These are phyloP conservation scores for Aproaerema taeniolella DNA, from an alignment of 2,888 invertebrate species.

Conservation along the genomic window DNA sequence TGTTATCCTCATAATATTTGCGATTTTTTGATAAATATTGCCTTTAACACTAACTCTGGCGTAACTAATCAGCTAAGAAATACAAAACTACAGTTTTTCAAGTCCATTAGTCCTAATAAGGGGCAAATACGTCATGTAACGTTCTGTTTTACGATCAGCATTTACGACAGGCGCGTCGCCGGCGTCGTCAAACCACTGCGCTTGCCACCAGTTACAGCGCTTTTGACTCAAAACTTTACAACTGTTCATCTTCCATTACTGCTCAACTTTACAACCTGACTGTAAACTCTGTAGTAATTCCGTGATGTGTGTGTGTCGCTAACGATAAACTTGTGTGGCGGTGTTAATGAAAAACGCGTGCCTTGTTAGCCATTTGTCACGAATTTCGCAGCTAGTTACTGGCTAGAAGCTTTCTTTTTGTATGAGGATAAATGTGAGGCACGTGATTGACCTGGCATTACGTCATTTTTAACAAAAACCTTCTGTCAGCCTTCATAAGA, in stretches of 20 bases:
- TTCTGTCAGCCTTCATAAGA: too few species aligned
- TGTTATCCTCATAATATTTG: too few species aligned
- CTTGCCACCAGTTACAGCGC: not conserved
- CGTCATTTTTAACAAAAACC: too few species aligned
- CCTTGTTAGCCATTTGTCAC: constrained; percentile 6
- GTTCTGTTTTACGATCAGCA: constrained; percentile 32
- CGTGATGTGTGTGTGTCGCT: not conserved
- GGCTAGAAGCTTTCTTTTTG: too few species aligned
- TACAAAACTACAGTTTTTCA: not conserved
- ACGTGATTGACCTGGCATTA: too few species aligned
- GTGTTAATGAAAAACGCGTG: constrained; percentile 11
- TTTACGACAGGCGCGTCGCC: constrained; percentile 31
- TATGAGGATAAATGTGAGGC: too few species aligned
- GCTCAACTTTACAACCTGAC: not conserved
- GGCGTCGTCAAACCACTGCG: not conserved
- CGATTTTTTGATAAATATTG: too few species aligned
- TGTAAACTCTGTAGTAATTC: not conserved
- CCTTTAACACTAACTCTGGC: too few species aligned
- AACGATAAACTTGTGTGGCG: not conserved
- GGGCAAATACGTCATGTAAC: constrained; percentile 31
- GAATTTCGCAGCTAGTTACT: constrained; percentile 4
- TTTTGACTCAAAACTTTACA: constrained; percentile 6
- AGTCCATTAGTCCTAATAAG: constrained; percentile 30
- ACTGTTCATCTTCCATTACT: constrained; percentile 5
- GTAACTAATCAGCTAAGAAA: not conserved